Percentiles rank a stretch among this genome's conserved stretches.
Evolutionary conservation across 2,888 invertebrate species (phyloP).

Genomic region (Hesperia comma): DNA sequence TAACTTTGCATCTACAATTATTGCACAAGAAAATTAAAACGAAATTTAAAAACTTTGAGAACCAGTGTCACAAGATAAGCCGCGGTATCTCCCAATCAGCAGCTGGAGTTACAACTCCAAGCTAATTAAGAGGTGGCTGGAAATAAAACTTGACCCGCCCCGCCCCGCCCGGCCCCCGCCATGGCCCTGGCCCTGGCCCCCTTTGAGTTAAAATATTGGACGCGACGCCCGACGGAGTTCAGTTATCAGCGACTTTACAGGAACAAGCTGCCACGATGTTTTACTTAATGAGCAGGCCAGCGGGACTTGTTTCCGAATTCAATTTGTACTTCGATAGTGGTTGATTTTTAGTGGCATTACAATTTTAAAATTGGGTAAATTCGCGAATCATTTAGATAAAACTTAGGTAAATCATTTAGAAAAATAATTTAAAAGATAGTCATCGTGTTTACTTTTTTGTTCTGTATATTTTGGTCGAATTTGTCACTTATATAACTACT

Average conservation of each 20-base stretch:
- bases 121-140: constrained; percentile 18
- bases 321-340: background rate
- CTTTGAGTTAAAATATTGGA: constrained; percentile 10
- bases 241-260: background rate
- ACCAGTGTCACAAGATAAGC: background rate
- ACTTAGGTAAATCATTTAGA: too few species aligned
- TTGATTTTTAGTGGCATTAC: too few species aligned
- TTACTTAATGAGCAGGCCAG: background rate
- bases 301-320: background rate
- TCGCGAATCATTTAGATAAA: too few species aligned
- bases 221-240: background rate
- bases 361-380: too few species aligned
- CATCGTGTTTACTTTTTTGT: too few species aligned
- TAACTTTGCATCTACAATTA: too few species aligned
- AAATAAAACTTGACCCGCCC: constrained; percentile 2
- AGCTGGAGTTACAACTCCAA: constrained; percentile 14
- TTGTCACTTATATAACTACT: too few species aligned
- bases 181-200: too few species aligned
- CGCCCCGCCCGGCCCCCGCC: background rate
- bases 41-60: background rate
- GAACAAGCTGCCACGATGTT: background rate
- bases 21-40: background rate
- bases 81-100: constrained; percentile 5
- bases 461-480: too few species aligned
- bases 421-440: too few species aligned